These are phyloP conservation scores for Tursiops truncatus DNA, from an alignment of 2,113 vertebrate species.

Conservation along the genomic window DNA sequence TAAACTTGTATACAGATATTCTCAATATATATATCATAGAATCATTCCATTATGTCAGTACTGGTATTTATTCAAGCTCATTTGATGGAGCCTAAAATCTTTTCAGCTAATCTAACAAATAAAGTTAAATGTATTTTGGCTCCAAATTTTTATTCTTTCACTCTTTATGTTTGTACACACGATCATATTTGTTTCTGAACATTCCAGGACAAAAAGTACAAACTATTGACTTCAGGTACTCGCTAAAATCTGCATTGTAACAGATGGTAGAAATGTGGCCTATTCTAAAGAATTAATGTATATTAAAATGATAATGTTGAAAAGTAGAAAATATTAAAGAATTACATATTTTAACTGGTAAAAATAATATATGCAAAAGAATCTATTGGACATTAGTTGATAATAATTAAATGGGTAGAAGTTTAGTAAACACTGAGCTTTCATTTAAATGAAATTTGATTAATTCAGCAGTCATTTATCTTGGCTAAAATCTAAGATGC, in stretches of 20 bases:
- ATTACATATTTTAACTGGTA: not conserved
- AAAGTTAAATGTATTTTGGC: not conserved
- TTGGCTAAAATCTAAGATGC: not conserved
- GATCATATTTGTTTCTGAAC: not conserved
- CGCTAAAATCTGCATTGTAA: not conserved
- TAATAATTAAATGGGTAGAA: not conserved
- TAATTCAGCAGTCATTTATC: not conserved
- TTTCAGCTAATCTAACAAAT: not conserved
- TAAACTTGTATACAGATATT: not conserved
- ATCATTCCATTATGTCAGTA: not conserved
- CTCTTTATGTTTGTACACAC: not conserved
- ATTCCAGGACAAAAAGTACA: not conserved
- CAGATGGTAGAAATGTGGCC: not conserved
- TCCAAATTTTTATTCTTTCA: not conserved
- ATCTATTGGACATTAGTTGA: not conserved
- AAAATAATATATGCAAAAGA: not conserved
- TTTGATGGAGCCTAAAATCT: not conserved
- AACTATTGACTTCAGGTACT: not conserved
- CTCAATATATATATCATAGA: not conserved
- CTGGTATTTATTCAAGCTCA: not conserved
- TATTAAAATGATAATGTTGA: not conserved
- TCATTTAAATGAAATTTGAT: not conserved
- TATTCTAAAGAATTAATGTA: not conserved
- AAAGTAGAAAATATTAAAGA: not conserved
- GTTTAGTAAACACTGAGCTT: not conserved